Conservation (phyloP, 2,797 vertebrate genomes). For the Acrocephalus scirpaceus region DNA sequence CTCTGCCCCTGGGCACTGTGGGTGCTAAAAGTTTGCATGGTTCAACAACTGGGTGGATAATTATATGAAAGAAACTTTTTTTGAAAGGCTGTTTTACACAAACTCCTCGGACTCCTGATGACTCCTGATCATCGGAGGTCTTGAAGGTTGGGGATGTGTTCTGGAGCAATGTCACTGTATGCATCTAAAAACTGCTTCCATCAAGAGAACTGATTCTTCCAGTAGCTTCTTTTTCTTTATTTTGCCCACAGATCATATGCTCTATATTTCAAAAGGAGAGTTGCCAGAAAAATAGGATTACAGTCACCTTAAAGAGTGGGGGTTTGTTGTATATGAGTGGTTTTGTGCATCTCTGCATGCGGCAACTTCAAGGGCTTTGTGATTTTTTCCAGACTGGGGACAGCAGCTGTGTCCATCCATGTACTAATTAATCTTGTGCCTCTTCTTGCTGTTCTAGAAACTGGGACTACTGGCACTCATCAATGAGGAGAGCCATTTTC, state of each 20-base stretch:
- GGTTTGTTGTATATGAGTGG: not conserved
- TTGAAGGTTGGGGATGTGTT: not conserved
- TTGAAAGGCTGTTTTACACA: not conserved
- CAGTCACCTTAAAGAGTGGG: not conserved
- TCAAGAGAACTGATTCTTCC: not conserved
- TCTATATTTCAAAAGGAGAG: not conserved
- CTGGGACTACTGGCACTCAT: slow-evolving; percentile 93
- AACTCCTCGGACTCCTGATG: not conserved
- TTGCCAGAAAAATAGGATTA: not conserved
- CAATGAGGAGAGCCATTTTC: slow-evolving; percentile 98
- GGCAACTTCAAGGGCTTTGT: not conserved
- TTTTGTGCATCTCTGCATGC: not conserved
- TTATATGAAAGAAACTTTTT: not conserved
- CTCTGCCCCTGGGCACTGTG: not conserved
- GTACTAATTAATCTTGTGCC: not conserved
- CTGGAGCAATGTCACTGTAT: not conserved
- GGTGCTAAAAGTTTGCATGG: not conserved
- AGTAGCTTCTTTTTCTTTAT: not conserved
- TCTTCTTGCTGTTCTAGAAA: slow-evolving; percentile 81
- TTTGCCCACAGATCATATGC: not conserved
- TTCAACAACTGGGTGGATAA: not conserved
- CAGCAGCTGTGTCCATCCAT: not conserved
- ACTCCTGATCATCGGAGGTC: not conserved
- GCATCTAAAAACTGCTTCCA: not conserved
- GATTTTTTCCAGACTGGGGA: not conserved